A percentile compares a stretch with the other conserved stretches of the same genome.
These are phyloP conservation scores for Dolichotis patagonum DNA, from an alignment of 2,113 vertebrate species.

Conservation along the genomic window DNA sequence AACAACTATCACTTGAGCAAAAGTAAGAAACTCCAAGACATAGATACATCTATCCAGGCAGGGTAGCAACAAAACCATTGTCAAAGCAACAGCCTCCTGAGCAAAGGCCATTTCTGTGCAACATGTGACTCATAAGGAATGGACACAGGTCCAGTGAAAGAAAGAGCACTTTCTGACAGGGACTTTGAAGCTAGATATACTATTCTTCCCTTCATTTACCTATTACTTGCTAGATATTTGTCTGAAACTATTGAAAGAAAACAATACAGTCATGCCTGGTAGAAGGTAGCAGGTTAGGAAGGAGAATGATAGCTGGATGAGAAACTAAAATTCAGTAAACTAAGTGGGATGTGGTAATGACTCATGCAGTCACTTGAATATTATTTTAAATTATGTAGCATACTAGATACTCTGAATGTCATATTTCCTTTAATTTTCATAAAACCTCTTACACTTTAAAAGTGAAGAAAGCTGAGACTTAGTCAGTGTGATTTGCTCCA, in stretches of 20 bases:
- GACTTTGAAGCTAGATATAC: background rate
- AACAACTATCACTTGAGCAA: background rate
- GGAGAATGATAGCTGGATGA: background rate
- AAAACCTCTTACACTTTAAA: background rate
- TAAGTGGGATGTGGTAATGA: background rate
- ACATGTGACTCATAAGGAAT: background rate
- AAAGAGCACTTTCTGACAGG: background rate
- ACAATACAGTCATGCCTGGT: background rate
- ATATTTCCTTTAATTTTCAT: background rate
- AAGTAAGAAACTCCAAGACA: background rate
- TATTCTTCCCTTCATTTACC: background rate
- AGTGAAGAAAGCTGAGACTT: background rate
- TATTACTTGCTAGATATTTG: background rate
- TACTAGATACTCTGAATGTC: background rate
- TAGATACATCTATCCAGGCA: background rate
- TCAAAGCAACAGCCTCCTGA: no score
- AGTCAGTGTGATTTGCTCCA: background rate
- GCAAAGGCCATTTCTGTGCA: background rate
- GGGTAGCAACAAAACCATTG: background rate
- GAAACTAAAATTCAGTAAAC: background rate
- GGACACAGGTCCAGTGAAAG: background rate
- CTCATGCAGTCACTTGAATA: background rate
- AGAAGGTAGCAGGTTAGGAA: background rate
- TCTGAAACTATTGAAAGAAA: background rate
- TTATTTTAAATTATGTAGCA: background rate